Evolutionary conservation across 2,797 vertebrate species (phyloP).

Genomic region (Naso thynnoides): DNA sequence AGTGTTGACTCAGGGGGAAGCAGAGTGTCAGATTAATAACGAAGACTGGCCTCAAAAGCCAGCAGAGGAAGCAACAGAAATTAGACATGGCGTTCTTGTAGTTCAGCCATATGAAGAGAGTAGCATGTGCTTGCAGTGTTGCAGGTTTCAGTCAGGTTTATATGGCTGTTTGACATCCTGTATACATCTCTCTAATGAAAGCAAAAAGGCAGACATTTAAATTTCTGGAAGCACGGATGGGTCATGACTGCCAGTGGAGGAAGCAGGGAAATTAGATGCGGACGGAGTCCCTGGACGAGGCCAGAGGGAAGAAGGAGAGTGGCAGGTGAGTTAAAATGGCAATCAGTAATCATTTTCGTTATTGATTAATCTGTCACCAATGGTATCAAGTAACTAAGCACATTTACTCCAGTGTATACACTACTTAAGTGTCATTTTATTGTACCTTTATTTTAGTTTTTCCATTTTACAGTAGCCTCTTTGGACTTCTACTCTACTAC

Average conservation of each 20-base stretch:
- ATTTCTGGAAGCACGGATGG: slow-evolving; percentile 61
- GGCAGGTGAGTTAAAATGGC: slow-evolving; percentile 9
- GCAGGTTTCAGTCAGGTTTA: slow-evolving; percentile 42
- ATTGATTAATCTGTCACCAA: slow-evolving; percentile 32
- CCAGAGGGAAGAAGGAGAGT: background rate
- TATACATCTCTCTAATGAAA: slow-evolving; percentile 53
- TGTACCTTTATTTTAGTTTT: background rate
- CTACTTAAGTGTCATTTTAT: background rate
- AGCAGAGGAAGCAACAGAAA: slow-evolving; percentile 58
- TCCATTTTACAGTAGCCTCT: background rate
- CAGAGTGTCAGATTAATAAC: slow-evolving; percentile 78
- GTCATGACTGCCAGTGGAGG: slow-evolving; percentile 49
- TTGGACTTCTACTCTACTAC: background rate
- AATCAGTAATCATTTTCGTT: slow-evolving; percentile 16
- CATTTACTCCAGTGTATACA: slow-evolving; percentile 6
- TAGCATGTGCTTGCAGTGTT: slow-evolving; percentile 41
- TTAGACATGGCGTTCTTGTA: slow-evolving; percentile 46
- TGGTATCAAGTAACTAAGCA: background rate
- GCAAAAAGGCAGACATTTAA: slow-evolving; percentile 50
- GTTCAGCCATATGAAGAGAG: slow-evolving; percentile 25
- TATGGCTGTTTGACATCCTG: slow-evolving; percentile 30
- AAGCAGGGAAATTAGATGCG: slow-evolving; percentile 33
- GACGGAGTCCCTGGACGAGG: slow-evolving; percentile 33
- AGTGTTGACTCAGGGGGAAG: slow-evolving; percentile 76
- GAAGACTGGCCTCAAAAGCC: slow-evolving; percentile 51